These are phyloP conservation scores for Eupithecia abbreviata DNA, from an alignment of 2,888 invertebrate species.

Conservation along the genomic window DNA sequence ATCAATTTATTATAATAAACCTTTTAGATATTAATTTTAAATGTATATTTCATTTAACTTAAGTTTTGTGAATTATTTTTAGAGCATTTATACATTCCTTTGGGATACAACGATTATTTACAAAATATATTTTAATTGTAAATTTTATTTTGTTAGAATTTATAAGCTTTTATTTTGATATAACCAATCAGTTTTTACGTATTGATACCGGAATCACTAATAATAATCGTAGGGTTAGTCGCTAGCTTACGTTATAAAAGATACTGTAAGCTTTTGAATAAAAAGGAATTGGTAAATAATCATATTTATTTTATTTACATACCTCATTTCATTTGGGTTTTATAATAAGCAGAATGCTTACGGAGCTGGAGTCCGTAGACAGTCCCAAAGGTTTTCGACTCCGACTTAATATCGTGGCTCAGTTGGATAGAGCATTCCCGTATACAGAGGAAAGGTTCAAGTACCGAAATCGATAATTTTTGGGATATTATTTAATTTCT, in stretches of 20 bases:
- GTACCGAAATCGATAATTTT: too few species aligned
- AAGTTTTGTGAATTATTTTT: constrained; percentile 73
- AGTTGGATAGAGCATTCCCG: too few species aligned
- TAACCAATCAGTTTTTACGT: constrained; percentile 54
- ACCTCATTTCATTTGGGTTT: constrained; percentile 13
- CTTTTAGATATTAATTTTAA: constrained; percentile 50
- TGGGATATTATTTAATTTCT: too few species aligned
- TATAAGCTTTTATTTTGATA: constrained; percentile 59
- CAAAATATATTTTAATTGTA: constrained; percentile 71
- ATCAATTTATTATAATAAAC: constrained; percentile 38
- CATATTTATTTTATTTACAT: constrained; percentile 52
- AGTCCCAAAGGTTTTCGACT: too few species aligned
- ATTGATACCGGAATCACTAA: constrained; percentile 46
- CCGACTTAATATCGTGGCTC: too few species aligned
- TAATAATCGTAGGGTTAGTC: constrained; percentile 57
- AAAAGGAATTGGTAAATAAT: constrained; percentile 77
- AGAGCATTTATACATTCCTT: constrained; percentile 70
- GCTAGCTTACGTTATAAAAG: constrained; percentile 67
- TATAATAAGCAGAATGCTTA: neutral
- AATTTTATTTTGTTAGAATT: constrained; percentile 77
- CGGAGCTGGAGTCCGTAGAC: too few species aligned
- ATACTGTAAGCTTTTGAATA: constrained; percentile 74
- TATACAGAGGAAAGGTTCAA: too few species aligned
- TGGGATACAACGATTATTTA: constrained; percentile 76
- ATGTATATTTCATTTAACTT: constrained; percentile 67